These are phyloP conservation scores for Scaptomyza reducta DNA, from an alignment of 2,888 invertebrate species.

Conservation along the genomic window DNA sequence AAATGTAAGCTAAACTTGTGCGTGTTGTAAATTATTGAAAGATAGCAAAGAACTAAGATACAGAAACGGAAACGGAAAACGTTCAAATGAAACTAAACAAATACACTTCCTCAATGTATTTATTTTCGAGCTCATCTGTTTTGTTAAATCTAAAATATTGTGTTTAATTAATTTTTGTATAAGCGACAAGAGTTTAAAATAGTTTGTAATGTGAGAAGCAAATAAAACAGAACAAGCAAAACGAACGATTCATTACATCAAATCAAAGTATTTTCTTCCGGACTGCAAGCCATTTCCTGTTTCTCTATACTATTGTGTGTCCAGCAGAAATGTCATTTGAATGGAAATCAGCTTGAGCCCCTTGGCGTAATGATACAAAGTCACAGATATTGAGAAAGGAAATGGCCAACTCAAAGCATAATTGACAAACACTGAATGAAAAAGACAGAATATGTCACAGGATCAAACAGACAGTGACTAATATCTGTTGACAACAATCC, in stretches of 20 bases:
- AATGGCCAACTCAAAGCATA: not conserved
- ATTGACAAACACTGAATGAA: not conserved
- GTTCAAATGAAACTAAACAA: slow-evolving; percentile 13
- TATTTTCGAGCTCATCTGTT: slow-evolving; percentile 33
- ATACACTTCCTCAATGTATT: slow-evolving; percentile 21
- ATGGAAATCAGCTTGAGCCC: not conserved
- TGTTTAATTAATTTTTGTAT: slow-evolving; percentile 28
- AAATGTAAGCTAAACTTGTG: slow-evolving; percentile 67
- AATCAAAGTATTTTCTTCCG: slow-evolving; percentile 14
- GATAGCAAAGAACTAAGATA: slow-evolving; percentile 21
- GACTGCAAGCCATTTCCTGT: slow-evolving; percentile 15
- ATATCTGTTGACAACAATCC: not conserved
- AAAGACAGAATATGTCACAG: too few relatives aligned
- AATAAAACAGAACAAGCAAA: slow-evolving; percentile 50
- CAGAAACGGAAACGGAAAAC: slow-evolving; percentile 8
- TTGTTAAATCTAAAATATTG: slow-evolving; percentile 30
- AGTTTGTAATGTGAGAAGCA: slow-evolving; percentile 47
- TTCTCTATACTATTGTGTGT: not conserved
- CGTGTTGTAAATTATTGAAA: slow-evolving; percentile 69
- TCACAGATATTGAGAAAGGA: not conserved
- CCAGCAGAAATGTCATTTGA: not conserved
- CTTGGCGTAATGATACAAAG: not conserved
- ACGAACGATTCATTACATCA: slow-evolving; percentile 26
- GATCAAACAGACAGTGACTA: not conserved
- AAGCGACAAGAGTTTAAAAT: slow-evolving; percentile 44